Conservation (phyloP, 2,888 invertebrate genomes). For the Druceiella hillmani region DNA sequence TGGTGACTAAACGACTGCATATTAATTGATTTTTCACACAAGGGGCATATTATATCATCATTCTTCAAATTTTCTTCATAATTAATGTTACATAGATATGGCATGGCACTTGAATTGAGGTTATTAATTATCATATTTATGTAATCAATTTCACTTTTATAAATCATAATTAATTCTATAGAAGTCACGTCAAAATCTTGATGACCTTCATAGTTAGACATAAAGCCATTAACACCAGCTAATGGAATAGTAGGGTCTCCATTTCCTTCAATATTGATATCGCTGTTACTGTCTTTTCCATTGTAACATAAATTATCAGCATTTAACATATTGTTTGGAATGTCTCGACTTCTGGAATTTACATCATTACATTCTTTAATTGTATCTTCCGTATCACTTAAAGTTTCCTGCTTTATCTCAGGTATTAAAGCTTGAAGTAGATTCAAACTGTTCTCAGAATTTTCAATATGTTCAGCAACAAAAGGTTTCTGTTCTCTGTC, state of each 20-base stretch:
- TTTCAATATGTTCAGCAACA: slow-evolving; percentile 12
- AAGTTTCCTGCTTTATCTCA: slow-evolving; percentile 28
- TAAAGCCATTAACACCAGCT: slow-evolving; percentile 17
- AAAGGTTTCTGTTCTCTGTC: slow-evolving; percentile 31
- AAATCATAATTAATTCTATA: slow-evolving; percentile 40
- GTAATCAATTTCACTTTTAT: slow-evolving; percentile 42
- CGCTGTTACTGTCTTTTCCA: too few species aligned
- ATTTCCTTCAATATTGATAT: too few species aligned
- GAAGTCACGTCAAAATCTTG: slow-evolving; percentile 45
- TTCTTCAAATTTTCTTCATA: slow-evolving; percentile 30
- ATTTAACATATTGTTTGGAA: background rate
- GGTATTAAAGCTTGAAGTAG: slow-evolving; percentile 29
- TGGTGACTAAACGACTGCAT: slow-evolving; percentile 31
- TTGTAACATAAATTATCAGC: too few species aligned
- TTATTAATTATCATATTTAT: slow-evolving; percentile 30
- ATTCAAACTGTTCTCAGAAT: slow-evolving; percentile 19
- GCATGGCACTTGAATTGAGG: slow-evolving; percentile 33
- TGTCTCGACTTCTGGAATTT: slow-evolving; percentile 3
- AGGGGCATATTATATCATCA: slow-evolving; percentile 33
- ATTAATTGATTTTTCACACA: slow-evolving; percentile 34
- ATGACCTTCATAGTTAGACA: slow-evolving; percentile 33
- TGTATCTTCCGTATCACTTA: slow-evolving; percentile 27
- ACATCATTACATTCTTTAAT: slow-evolving; percentile 7
- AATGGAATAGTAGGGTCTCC: too few species aligned
- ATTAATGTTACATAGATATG: slow-evolving; percentile 32